Evolutionary conservation across 2,888 invertebrate species (phyloP), one percentile per base, ranked within the genome.

Genomic region (Ferrisia virgata): DNA sequence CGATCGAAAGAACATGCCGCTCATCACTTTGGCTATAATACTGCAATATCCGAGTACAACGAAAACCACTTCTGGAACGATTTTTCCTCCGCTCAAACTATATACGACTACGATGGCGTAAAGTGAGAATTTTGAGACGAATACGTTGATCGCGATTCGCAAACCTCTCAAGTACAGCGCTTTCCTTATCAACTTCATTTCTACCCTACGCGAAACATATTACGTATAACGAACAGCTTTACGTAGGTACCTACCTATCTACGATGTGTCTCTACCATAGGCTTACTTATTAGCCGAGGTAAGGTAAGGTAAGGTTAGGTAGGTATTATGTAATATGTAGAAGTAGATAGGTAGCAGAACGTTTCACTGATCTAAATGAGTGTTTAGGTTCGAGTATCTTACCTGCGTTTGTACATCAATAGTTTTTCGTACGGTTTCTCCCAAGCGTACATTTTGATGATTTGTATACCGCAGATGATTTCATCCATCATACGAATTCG

Each of bases 401-500:
- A 94, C 94, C 91, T 92, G 88, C 95, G 90, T 9, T 94, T 90
- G 84, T 90, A 88, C 80, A 91, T 91, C 1, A 95, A 92, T 0
- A 94, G 89, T 85, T 91, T 90, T 83, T 92, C 92, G 87, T 95
- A 95, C 0, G 94, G 93, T 86, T 91, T 92, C 87, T 96, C 95
- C 93, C 95, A 96, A 0, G 94, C 93, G 87, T 95, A 95, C 94
- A 95, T 95, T 90, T 95, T 96, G 86, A 95, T 94, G 0, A 95
- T 96, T 90, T 96, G 94, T 89, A 99, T 96, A 79, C 97, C 98
- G 85, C 92, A 92, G 86, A 98, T 94, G 86, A 98, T 93, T 91
- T 99, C 98, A 88, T 95, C 96, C 96, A 98, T 98, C 79, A 97
- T 91, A 82, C 96, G 92, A 64, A 98, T 95, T 86, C 98, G 91